phyloP scores from a whole-genome alignment of 2,888 invertebrate species.

The Scotopteryx bipunctaria region DNA sequence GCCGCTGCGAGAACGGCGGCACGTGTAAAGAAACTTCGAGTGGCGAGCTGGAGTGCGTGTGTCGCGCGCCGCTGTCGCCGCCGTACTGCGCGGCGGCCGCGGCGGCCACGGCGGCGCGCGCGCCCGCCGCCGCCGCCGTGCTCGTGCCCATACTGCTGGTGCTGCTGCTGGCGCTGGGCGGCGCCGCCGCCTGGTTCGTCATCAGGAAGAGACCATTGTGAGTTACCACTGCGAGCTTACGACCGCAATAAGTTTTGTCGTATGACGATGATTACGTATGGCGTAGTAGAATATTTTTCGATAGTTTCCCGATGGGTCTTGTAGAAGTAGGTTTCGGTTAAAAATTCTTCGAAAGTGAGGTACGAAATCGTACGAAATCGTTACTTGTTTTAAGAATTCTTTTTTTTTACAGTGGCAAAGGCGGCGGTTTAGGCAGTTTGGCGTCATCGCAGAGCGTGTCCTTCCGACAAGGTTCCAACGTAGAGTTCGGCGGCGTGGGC shows the following conservation, averaged over 20 bases:
- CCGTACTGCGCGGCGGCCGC: slow-evolving; percentile 86
- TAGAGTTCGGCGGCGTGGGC: slow-evolving; percentile 88
- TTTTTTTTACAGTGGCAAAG: slow-evolving; percentile 86
- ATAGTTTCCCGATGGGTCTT: too few relatives aligned
- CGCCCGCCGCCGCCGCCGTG: slow-evolving; percentile 87
- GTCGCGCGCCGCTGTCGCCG: slow-evolving; percentile 85
- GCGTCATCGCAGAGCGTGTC: slow-evolving; percentile 95
- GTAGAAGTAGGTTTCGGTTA: too few relatives aligned
- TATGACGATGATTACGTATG: too few relatives aligned
- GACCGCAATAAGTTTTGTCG: neutral
- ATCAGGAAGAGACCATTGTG: slow-evolving; percentile 93
- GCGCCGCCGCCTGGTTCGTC: slow-evolving; percentile 91
- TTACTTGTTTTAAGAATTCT: neutral
- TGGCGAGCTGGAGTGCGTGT: slow-evolving; percentile 86
- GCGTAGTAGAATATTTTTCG: too few relatives aligned
- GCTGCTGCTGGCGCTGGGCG: slow-evolving; percentile 87
- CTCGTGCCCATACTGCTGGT: slow-evolving; percentile 92
- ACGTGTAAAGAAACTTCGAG: slow-evolving; percentile 82
- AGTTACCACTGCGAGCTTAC: slow-evolving; percentile 67
- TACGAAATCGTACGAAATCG: too few relatives aligned
- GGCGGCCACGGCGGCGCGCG: slow-evolving; percentile 82
- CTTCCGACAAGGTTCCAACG: slow-evolving; percentile 96
- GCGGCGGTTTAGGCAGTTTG: slow-evolving; percentile 89
- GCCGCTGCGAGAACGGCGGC: slow-evolving; percentile 95
- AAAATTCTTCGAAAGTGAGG: too few relatives aligned